phyloP scores from a whole-genome alignment of 1,140 invertebrate genomes.

The Pomacea maculata region DNA sequence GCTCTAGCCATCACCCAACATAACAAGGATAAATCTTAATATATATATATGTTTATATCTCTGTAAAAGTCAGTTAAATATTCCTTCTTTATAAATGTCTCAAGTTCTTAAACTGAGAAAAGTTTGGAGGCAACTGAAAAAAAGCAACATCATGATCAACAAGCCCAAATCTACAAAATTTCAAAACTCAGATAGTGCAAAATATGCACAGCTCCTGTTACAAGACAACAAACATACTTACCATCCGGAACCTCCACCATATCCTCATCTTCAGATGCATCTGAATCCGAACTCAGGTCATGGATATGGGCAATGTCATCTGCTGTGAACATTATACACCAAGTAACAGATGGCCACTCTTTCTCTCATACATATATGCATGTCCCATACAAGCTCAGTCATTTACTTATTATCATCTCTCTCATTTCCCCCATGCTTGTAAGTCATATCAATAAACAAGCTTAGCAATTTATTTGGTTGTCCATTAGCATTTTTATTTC shows the following conservation, averaged over 20 bases:
- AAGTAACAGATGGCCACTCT: no score
- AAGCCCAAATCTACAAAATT: not conserved
- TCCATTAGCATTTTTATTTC: not conserved
- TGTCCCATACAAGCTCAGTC: no score
- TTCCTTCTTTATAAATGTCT: no score
- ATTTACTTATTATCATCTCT: no score
- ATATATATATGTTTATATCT: no score
- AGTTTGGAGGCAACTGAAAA: constrained; percentile 12
- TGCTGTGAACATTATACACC: not conserved
- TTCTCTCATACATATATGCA: no score
- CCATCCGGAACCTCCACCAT: not conserved
- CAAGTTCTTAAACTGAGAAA: no score
- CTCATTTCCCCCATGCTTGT: no score
- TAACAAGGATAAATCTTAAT: no score
- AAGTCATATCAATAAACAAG: not conserved
- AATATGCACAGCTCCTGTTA: not conserved
- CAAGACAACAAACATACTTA: constrained; percentile 13
- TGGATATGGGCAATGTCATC: constrained; percentile 22
- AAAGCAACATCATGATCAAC: not conserved
- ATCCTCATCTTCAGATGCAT: constrained; percentile 19
- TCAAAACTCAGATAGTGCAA: no score
- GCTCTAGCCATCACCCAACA: no score
- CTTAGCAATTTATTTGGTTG: not conserved
- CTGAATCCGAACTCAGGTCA: constrained; percentile 27
- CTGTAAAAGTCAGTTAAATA: no score